Evolutionary conservation across 2,888 invertebrate genomes (phyloP).

Genomic region (Apoderus coryli): DNA sequence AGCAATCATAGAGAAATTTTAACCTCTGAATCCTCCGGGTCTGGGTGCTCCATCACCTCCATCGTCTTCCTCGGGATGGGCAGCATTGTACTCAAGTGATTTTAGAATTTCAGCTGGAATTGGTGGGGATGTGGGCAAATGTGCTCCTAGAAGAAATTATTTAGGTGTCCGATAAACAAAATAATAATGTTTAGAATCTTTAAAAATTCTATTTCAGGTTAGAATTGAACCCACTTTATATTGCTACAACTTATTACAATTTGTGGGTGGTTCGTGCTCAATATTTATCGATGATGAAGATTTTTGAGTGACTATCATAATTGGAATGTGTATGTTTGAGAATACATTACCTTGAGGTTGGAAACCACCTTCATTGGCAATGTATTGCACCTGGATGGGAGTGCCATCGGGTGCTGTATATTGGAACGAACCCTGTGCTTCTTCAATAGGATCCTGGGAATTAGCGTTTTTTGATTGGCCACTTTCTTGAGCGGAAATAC

Average conservation of each 20-base stretch:
- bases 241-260: no score
- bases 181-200: no score
- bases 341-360: constrained; percentile 42
- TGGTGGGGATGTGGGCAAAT: constrained; percentile 46
- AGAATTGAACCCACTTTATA: no score
- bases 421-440: constrained; percentile 38
- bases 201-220: no score
- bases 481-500: constrained; percentile 34
- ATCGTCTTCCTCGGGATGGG: constrained; percentile 39
- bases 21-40: constrained; percentile 12
- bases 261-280: background rate
- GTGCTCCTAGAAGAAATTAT: constrained; percentile 30
- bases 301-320: background rate
- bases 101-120: constrained; percentile 52
- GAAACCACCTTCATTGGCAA: constrained; percentile 57
- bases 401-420: constrained; percentile 49
- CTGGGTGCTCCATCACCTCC: constrained; percentile 4
- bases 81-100: constrained; percentile 48
- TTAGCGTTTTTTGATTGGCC: constrained; percentile 32
- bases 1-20: no score
- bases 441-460: constrained; percentile 33
- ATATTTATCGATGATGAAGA: background rate
- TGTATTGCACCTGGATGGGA: constrained; percentile 40
- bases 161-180: no score
- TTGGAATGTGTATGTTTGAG: background rate